Evolutionary conservation across 2,113 vertebrate genomes (phyloP).

Genomic region (Todiramphus saurophagus): DNA sequence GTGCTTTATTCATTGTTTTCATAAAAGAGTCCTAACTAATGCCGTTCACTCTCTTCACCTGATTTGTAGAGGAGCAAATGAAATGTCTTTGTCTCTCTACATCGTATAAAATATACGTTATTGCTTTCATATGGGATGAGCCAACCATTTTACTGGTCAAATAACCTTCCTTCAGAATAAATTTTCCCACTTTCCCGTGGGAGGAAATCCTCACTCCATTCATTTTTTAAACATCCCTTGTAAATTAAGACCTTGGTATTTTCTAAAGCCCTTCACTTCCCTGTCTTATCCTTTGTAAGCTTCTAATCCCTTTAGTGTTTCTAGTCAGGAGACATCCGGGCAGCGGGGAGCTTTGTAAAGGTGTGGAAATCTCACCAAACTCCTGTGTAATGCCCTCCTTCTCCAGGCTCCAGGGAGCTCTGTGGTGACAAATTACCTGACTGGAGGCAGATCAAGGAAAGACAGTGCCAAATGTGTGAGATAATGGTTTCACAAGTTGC

Average conservation of each 20-base stretch:
- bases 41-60: not conserved
- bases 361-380: conserved; percentile 24
- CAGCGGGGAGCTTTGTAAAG: conserved; percentile 39
- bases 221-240: conserved; percentile 11
- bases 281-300: conserved; percentile 20
- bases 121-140: not conserved
- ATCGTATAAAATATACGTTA: not conserved
- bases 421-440: accelerated
- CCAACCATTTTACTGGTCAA: not conserved
- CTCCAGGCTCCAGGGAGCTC: not conserved
- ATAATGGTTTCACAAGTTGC: not conserved
- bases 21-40: not conserved
- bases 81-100: not conserved
- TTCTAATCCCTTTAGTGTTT: conserved; percentile 62
- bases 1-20: not conserved
- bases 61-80: not conserved
- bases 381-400: not conserved
- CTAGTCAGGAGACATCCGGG: not conserved
- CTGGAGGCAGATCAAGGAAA: not conserved
- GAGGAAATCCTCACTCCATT: not conserved
- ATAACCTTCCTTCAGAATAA: not conserved
- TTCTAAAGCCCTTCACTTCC: conserved; percentile 31
- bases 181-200: not conserved
- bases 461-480: not conserved
- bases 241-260: conserved; percentile 43